Evolutionary conservation across 2,113 vertebrate species (phyloP).

Genomic region (Marcusenius ussheri): DNA sequence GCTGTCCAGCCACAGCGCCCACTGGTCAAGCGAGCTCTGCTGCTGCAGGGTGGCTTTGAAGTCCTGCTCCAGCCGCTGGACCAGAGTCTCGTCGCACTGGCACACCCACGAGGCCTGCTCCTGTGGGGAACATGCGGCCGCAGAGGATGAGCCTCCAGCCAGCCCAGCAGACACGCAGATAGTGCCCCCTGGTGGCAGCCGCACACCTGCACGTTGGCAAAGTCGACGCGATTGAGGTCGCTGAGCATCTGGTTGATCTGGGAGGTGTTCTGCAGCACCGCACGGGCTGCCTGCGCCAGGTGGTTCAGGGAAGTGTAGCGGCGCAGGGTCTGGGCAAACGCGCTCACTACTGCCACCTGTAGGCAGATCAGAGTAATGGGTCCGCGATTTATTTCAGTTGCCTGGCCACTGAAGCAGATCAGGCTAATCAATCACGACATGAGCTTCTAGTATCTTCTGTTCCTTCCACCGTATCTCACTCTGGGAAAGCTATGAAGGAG

Average conservation of each 20-base stretch:
- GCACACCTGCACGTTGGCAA: slow-evolving; percentile 86
- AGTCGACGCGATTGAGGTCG: slow-evolving; percentile 96
- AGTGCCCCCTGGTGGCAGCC: not conserved
- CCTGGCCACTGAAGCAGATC: not conserved
- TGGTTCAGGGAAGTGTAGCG: slow-evolving; percentile 97
- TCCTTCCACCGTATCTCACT: not conserved
- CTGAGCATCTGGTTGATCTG: slow-evolving; percentile 99
- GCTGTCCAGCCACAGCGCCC: slow-evolving; percentile 88
- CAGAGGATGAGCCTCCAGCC: not conserved
- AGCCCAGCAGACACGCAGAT: not conserved
- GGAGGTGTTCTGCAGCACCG: slow-evolving; percentile 93
- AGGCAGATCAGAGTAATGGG: not conserved
- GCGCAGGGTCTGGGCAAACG: slow-evolving; percentile 88
- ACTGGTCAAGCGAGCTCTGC: slow-evolving; percentile 97
- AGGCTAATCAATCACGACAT: not conserved
- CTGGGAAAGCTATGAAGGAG: not conserved
- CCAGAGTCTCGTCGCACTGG: slow-evolving; percentile 91
- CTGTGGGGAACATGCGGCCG: slow-evolving; percentile 49
- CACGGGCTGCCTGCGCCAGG: slow-evolving; percentile 87
- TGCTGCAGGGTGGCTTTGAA: slow-evolving; percentile 95
- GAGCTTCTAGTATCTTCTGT: not conserved
- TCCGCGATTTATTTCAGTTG: not conserved
- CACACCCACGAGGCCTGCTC: slow-evolving; percentile 98
- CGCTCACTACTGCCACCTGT: slow-evolving; percentile 87
- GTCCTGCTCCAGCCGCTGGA: slow-evolving; percentile 92